A percentile compares a stretch with the other conserved stretches of the same genome.
Evolutionary conservation across 2,113 vertebrate species (phyloP).

Genomic region (Microtus richardsoni): DNA sequence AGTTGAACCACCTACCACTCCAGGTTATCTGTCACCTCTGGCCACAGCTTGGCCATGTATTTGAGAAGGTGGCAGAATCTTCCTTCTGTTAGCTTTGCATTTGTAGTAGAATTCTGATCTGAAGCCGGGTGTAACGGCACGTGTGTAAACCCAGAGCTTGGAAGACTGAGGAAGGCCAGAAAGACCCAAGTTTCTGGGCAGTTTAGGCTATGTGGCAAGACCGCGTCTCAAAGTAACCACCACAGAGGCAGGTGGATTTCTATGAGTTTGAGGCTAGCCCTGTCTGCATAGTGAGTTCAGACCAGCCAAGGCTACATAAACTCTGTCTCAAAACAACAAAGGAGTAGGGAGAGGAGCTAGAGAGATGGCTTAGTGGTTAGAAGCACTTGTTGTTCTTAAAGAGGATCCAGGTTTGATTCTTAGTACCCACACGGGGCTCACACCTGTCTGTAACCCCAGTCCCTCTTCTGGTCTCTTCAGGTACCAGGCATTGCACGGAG

Average conservation of each 20-base stretch:
- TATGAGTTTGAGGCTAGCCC: neutral
- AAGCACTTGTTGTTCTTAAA: neutral
- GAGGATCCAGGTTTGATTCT: neutral
- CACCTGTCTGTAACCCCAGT: neutral
- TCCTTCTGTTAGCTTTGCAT: neutral
- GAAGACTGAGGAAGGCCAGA: neutral
- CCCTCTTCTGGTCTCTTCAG: neutral
- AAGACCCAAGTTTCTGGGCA: neutral
- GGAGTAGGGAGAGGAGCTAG: neutral
- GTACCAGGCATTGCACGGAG: neutral
- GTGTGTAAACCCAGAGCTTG: neutral
- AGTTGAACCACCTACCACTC: neutral
- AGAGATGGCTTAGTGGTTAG: neutral
- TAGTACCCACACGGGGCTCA: neutral
- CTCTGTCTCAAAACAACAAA: neutral
- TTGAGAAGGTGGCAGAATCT: neutral
- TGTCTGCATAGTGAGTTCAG: neutral
- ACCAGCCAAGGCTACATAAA: neutral
- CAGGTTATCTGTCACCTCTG: neutral
- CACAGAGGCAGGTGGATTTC: neutral
- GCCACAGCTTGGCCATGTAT: neutral
- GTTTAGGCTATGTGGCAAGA: neutral
- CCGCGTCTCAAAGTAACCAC: neutral
- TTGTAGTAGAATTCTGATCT: neutral
- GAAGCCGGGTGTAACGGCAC: neutral